Base-by-base conservation (phyloP, 92 coral and sea anemone species). In the Siderastrea radians region DNA sequence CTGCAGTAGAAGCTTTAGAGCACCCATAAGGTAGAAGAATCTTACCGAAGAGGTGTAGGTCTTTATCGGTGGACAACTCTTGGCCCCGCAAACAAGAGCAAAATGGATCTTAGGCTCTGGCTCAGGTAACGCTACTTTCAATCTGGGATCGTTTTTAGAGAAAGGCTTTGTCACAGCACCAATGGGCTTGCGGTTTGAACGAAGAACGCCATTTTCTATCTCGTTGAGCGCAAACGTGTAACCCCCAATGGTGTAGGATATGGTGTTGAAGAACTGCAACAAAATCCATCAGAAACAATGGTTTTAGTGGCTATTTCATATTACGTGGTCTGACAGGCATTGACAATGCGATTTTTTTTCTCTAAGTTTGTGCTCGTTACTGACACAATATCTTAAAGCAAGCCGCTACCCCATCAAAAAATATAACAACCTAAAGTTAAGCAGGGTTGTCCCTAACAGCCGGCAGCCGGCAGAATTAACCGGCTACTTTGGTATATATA, bases 41-140 rank as follows among this genome's bases (percentile, higher is more conserved):
- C 81, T 72, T 81, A 97, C 99, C 96, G 96, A 73, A 3, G 98
- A 87, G 3, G 98, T 92, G 89, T 97, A 97, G 1, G 99, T 97
- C 89, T 97, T 97, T 90, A 97, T 95, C 16, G 99, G 99, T 0
- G 99, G 99, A 65, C 99, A 97, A 82, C 99, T 97, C 86, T 97
- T 97, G 1, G 99, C 99, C n/a, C 99, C 99, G 67, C 99, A 97
- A 38, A 97, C 99, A 54, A 97, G 87, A 5, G 98, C 99, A 83
- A 97, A 97, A 74, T 97, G 99, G 19, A 97, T 87, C 95, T 94
- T 90, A 47, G 99, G 98, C 85, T 97, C 99, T 12, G 98, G 95
- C 14, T 87, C 93, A 1, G 90, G 89, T 9, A 97, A 89, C 1
- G 99, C 97, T 3, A 97, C 72, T 70, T 91, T 93, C 79, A 97